These are phyloP conservation scores for Gephyroberyx darwinii DNA, from an alignment of 2,797 vertebrate species.

Conservation along the genomic window DNA sequence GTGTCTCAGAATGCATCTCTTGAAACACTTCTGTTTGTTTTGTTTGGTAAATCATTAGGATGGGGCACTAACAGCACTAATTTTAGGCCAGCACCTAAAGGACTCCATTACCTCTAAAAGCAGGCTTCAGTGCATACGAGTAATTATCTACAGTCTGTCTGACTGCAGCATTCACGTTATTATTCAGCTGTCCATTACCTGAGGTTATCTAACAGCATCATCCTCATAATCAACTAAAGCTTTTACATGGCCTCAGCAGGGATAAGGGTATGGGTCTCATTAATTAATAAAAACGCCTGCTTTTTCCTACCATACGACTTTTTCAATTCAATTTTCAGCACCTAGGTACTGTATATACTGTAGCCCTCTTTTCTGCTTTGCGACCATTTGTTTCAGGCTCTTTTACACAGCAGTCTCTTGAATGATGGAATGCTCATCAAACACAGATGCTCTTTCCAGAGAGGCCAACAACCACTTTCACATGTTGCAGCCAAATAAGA, in stretches of 20 bases:
- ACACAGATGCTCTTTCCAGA: background rate
- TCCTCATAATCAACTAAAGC: conserved; percentile 29
- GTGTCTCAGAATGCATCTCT: background rate
- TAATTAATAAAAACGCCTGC: conserved; percentile 15
- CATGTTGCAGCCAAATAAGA: conserved; percentile 1
- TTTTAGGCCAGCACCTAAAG: conserved; percentile 47
- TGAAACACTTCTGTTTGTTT: conserved; percentile 5
- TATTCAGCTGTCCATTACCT: conserved; percentile 46
- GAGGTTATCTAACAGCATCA: conserved; percentile 42
- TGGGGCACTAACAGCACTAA: conserved; percentile 28
- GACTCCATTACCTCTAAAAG: conserved; percentile 58
- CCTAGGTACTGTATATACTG: background rate
- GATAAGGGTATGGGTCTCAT: conserved; percentile 22
- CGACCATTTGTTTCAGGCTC: conserved; percentile 5
- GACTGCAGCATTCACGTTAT: background rate
- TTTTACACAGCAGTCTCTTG: background rate
- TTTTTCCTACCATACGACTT: background rate
- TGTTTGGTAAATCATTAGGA: conserved; percentile 36
- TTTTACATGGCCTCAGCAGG: conserved; percentile 21
- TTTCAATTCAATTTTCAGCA: background rate
- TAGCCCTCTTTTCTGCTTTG: background rate
- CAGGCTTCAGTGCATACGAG: conserved; percentile 24
- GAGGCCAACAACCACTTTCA: background rate
- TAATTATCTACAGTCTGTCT: conserved; percentile 49
- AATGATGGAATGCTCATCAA: background rate